Evolutionary conservation across 2,113 vertebrate species (phyloP).

Genomic region (Speoplatyrhinus poulsoni): DNA sequence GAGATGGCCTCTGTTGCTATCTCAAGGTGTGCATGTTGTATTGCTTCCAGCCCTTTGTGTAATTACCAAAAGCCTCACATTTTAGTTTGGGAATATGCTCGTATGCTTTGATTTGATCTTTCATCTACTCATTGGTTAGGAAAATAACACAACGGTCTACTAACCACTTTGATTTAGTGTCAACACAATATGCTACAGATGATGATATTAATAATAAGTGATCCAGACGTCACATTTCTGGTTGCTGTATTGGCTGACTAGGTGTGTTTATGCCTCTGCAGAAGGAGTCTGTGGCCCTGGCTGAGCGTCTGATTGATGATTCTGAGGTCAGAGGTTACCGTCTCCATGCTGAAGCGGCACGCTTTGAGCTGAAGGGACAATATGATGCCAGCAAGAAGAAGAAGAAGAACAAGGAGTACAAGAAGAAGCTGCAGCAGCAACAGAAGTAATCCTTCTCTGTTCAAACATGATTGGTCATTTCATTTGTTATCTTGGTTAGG

Average conservation of each 20-base stretch:
- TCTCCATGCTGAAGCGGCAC: conserved; percentile 90
- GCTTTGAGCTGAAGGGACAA: conserved; percentile 91
- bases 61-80: no score
- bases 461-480: not conserved
- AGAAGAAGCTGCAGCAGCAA: conserved; percentile 88
- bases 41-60: not conserved
- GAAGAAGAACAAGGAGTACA: conserved; percentile 95
- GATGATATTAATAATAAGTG: no score
- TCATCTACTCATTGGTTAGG: no score
- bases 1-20: conserved; percentile 96
- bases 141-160: no score
- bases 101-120: no score
- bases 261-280: conserved; percentile 52
- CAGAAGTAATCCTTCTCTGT: conserved; percentile 82
- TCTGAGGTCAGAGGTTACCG: conserved; percentile 90
- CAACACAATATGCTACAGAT: no score
- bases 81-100: no score
- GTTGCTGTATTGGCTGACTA: not conserved
- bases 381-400: conserved; percentile 95
- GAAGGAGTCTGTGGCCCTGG: conserved; percentile 92
- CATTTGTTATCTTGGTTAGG: not conserved
- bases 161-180: no score
- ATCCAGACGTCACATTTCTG: not conserved
- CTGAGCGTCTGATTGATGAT: conserved; percentile 90
- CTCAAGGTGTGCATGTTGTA: conserved; percentile 83